A percentile compares a stretch with the other conserved stretches of the same genome.
These are phyloP conservation scores for Phylloscopus trochilus DNA, from an alignment of 2,113 vertebrate species.

Conservation along the genomic window DNA sequence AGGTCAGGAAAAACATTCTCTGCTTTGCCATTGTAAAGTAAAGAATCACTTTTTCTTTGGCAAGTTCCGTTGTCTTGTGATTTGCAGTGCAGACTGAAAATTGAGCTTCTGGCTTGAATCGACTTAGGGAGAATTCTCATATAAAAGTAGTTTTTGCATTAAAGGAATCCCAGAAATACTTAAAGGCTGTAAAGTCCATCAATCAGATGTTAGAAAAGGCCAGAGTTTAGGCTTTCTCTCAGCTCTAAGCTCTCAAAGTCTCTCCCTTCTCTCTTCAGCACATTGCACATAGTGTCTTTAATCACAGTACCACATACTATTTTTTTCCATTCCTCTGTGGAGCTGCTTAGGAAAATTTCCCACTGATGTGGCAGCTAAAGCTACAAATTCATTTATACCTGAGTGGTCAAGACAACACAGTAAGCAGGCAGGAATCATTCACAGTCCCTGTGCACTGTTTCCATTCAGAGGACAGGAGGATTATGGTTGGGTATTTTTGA, in stretches of 20 bases:
- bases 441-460: fast-evolving
- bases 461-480: background rate
- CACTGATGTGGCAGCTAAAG: background rate
- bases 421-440: background rate
- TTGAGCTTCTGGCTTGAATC: background rate
- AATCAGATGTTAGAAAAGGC: background rate
- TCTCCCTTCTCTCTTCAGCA: background rate
- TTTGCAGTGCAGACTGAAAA: background rate
- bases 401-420: background rate
- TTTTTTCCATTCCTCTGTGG: background rate
- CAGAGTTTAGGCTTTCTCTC: background rate
- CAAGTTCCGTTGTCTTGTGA: background rate
- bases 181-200: background rate
- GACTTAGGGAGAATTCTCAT: background rate
- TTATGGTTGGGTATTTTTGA: background rate
- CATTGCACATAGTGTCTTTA: background rate
- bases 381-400: background rate
- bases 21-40: background rate
- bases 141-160: background rate
- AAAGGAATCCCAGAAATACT: background rate
- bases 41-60: background rate
- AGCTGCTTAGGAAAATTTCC: background rate
- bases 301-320: background rate
- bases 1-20: background rate
- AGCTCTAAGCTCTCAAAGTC: background rate